phyloP scores from a whole-genome alignment of 2,888 invertebrate species.

The Xylota segnis region DNA sequence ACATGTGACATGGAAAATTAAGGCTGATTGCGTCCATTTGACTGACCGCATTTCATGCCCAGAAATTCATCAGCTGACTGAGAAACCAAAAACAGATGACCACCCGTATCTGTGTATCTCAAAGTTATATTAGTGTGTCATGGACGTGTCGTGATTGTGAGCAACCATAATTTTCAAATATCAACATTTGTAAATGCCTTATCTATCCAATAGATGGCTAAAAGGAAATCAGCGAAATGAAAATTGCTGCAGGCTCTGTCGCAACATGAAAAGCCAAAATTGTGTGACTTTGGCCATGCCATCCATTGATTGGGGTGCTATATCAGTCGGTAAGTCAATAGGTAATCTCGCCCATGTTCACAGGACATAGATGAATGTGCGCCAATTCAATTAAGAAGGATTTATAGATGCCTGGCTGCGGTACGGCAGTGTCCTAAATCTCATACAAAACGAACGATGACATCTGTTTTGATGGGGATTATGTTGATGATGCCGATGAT shows the following conservation, averaged over 20 bases:
- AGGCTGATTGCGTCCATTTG: conserved; percentile 10
- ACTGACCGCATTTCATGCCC: conserved; percentile 6
- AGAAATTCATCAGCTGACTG: conserved; percentile 14
- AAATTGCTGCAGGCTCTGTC: background rate
- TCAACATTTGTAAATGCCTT: conserved; percentile 34
- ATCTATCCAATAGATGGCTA: background rate
- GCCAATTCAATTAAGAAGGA: conserved; percentile 6
- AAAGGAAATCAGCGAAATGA: conserved; percentile 26
- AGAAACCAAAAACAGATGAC: background rate
- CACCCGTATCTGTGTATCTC: background rate
- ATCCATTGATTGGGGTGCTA: conserved; percentile 18
- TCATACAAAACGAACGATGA: background rate
- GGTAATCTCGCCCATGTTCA: background rate
- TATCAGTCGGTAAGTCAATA: conserved; percentile 12
- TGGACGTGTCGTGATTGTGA: conserved; percentile 5
- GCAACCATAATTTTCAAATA: conserved; percentile 20
- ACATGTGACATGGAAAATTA: conserved; percentile 22
- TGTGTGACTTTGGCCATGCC: background rate
- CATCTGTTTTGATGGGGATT: conserved; percentile 12
- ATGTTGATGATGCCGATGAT: background rate
- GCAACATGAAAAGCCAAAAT: background rate
- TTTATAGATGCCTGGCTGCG: conserved; percentile 10
- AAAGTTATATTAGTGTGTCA: conserved; percentile 1
- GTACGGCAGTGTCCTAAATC: background rate
- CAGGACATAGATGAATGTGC: background rate